These are phyloP conservation scores for Ametastegia equiseti DNA, from an alignment of 2,888 invertebrate genomes.

Conservation along the genomic window DNA sequence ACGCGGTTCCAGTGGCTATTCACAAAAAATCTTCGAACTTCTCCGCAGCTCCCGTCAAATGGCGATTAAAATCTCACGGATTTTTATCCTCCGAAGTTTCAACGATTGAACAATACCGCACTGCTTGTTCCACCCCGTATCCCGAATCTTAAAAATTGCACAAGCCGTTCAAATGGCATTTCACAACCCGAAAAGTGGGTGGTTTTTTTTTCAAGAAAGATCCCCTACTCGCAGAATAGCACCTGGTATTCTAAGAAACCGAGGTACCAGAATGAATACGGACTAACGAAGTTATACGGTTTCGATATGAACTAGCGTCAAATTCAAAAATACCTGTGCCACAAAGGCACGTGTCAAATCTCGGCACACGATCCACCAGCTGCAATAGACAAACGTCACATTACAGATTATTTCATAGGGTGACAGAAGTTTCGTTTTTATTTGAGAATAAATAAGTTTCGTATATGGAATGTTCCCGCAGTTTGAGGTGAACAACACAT, in stretches of 20 bases:
- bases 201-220: background rate
- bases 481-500: background rate
- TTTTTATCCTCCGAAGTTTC: background rate
- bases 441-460: background rate
- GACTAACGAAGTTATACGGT: slow-evolving; percentile 21
- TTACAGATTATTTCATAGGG: background rate
- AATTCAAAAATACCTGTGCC: background rate
- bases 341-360: slow-evolving; percentile 13
- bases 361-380: background rate
- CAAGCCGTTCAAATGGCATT: background rate
- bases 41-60: background rate
- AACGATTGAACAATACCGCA: background rate
- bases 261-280: background rate
- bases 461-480: background rate
- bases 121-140: background rate
- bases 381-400: background rate
- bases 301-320: background rate
- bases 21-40: background rate
- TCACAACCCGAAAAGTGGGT: background rate
- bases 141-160: background rate
- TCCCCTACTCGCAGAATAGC: background rate
- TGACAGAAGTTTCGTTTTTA: background rate
- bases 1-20: slow-evolving; percentile 9
- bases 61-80: slow-evolving; percentile 6
- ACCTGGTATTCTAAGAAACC: slow-evolving; percentile 10